A percentile compares a stretch with the other conserved stretches of the same genome.
Conservation (phyloP, 2,113 vertebrate genomes). For the Cephalophus harveyi region DNA sequence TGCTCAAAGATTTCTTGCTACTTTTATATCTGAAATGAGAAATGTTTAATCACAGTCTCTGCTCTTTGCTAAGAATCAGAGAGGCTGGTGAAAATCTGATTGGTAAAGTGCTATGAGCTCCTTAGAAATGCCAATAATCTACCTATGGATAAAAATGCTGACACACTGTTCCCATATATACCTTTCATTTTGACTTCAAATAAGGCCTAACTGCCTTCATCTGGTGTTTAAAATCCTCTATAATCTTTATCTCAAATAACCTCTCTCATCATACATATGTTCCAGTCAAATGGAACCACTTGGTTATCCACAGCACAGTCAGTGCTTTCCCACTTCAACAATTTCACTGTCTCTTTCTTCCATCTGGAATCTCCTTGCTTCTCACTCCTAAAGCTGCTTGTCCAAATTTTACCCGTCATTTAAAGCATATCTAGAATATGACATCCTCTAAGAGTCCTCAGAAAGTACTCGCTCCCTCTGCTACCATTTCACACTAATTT, state of each 20-base stretch:
- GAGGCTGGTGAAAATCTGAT: not conserved
- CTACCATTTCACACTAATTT: not conserved
- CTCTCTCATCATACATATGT: not conserved
- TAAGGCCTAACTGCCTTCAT: not conserved
- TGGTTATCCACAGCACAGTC: not conserved
- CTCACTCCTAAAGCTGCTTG: constrained; percentile 15
- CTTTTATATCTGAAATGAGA: constrained; percentile 26
- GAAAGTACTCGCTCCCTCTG: not conserved
- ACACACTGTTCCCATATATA: not conserved
- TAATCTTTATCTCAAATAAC: constrained; percentile 3
- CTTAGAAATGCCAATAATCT: not conserved
- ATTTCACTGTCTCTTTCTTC: not conserved
- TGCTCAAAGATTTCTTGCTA: not conserved
- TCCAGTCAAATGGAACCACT: not conserved
- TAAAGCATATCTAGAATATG: constrained; percentile 25
- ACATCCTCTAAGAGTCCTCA: not conserved
- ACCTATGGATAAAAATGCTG: not conserved
- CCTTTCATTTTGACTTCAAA: not conserved
- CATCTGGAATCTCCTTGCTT: not conserved
- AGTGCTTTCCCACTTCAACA: not conserved
- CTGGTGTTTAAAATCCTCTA: not conserved
- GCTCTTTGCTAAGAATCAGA: not conserved
- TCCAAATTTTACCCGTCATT: constrained; percentile 15
- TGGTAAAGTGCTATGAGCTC: not conserved
- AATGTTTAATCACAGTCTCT: not conserved